Conservation (phyloP, 1,140 invertebrate genomes). For the Adoxophyes honmai region DNA sequence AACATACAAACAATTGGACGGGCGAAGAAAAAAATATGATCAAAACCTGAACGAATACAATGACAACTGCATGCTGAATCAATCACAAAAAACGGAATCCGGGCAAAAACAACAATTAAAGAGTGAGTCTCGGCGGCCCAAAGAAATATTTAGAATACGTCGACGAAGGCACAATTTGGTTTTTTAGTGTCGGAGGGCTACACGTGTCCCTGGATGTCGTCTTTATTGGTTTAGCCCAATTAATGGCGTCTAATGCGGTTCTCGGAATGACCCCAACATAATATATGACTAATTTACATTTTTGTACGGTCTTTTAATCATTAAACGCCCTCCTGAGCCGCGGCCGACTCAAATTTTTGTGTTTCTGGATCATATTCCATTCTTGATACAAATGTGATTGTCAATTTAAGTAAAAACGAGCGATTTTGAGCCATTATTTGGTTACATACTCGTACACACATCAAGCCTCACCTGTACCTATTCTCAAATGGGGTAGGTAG, state of each 20-base stretch:
- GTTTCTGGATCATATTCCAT: slow-evolving; percentile 5
- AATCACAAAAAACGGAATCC: slow-evolving; percentile 74
- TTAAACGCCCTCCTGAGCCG: neutral
- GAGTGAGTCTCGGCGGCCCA: slow-evolving; percentile 41
- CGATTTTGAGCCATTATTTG: too few relatives aligned
- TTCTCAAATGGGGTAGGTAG: too few relatives aligned
- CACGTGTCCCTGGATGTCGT: slow-evolving; percentile 63
- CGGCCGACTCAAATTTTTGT: neutral
- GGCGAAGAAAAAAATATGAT: slow-evolving; percentile 56
- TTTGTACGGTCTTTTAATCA: slow-evolving; percentile 17
- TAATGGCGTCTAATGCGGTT: slow-evolving; percentile 62
- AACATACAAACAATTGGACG: slow-evolving; percentile 70
- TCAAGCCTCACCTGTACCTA: too few relatives aligned
- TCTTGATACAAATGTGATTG: too few relatives aligned
- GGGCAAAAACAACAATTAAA: slow-evolving; percentile 76
- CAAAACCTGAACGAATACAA: slow-evolving; percentile 66
- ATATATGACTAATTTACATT: slow-evolving; percentile 46
- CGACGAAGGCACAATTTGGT: slow-evolving; percentile 38
- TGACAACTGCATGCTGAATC: slow-evolving; percentile 72
- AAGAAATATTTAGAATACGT: slow-evolving; percentile 72
- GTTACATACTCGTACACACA: too few relatives aligned
- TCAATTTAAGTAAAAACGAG: too few relatives aligned
- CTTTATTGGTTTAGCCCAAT: slow-evolving; percentile 71
- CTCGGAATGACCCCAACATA: slow-evolving; percentile 34
- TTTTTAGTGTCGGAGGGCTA: slow-evolving; percentile 49